A percentile compares a stretch with the other conserved stretches of the same genome.
phyloP scores from a whole-genome alignment of 2,797 vertebrate genomes.

The Bryconaethiops microstoma region DNA sequence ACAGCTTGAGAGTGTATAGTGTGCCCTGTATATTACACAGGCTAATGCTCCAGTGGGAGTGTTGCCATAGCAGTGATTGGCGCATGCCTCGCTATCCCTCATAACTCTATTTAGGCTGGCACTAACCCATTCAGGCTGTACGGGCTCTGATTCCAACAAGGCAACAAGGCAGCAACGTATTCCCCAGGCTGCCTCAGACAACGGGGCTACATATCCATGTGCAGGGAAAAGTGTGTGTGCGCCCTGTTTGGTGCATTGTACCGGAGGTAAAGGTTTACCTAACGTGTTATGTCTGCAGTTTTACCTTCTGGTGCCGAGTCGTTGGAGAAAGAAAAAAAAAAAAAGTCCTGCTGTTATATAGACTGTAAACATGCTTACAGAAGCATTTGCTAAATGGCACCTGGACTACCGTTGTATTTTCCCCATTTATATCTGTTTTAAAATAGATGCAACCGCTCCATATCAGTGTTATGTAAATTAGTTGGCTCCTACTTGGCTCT shows the following conservation, averaged over 20 bases:
- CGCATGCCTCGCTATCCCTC: conserved; percentile 43
- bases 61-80: conserved; percentile 3
- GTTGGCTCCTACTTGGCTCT: too few relatives aligned
- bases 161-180: conserved; percentile 28
- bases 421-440: conserved; percentile 40
- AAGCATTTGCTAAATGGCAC: conserved; percentile 39
- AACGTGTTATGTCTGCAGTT: conserved; percentile 21
- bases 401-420: conserved; percentile 38
- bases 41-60: conserved; percentile 35
- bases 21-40: conserved; percentile 18
- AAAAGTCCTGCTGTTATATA: conserved; percentile 26
- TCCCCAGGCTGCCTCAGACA: conserved; percentile 27
- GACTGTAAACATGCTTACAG: conserved; percentile 33
- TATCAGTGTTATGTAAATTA: too few relatives aligned
- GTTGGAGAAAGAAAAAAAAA: neutral
- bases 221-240: conserved; percentile 24
- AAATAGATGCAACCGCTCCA: neutral
- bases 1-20: conserved; percentile 50
- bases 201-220: conserved; percentile 32
- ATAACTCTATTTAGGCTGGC: conserved; percentile 51
- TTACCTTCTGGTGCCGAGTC: conserved; percentile 28
- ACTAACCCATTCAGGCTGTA: conserved; percentile 41
- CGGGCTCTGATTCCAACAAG: conserved; percentile 14
- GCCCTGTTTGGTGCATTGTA: conserved; percentile 45
- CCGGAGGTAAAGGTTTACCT: conserved; percentile 54